phyloP scores from a whole-genome alignment of 2,888 invertebrate genomes.

The Leptura quadrifasciata region DNA sequence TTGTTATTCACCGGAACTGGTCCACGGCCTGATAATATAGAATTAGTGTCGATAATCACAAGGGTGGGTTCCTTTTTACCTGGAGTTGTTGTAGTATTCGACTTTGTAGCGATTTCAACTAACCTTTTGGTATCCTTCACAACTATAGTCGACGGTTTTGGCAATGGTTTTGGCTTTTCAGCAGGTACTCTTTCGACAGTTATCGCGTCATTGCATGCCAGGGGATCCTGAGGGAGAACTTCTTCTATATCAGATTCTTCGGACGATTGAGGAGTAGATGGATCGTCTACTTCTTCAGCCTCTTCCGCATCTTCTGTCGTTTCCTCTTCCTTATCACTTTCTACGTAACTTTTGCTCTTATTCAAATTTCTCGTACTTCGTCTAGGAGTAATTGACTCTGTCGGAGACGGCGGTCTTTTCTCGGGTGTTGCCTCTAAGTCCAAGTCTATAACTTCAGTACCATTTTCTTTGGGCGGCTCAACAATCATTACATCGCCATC shows the following conservation, averaged over 20 bases:
- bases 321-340: slow-evolving; percentile 70
- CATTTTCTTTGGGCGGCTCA: slow-evolving; percentile 66
- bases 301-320: slow-evolving; percentile 69
- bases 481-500: slow-evolving; percentile 70
- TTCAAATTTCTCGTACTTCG: slow-evolving; percentile 78
- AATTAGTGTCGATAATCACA: slow-evolving; percentile 87
- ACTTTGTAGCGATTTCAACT: slow-evolving; percentile 82
- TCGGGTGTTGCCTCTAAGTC: slow-evolving; percentile 70
- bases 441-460: slow-evolving; percentile 65
- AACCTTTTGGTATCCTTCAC: slow-evolving; percentile 84
- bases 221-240: slow-evolving; percentile 78
- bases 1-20: slow-evolving; percentile 74
- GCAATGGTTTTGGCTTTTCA: slow-evolving; percentile 43
- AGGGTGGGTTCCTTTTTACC: slow-evolving; percentile 83
- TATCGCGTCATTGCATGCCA: slow-evolving; percentile 68
- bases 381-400: slow-evolving; percentile 61
- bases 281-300: neutral
- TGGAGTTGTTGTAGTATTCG: slow-evolving; percentile 69
- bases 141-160: slow-evolving; percentile 72
- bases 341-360: slow-evolving; percentile 75
- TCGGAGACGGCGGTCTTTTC: slow-evolving; percentile 67
- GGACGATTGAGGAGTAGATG: slow-evolving; percentile 32
- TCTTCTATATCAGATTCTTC: slow-evolving; percentile 81
- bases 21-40: slow-evolving; percentile 80
- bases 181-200: slow-evolving; percentile 52